Evolutionary conservation across 2,888 invertebrate species (phyloP).

Genomic region (Apodemia hepburni): DNA sequence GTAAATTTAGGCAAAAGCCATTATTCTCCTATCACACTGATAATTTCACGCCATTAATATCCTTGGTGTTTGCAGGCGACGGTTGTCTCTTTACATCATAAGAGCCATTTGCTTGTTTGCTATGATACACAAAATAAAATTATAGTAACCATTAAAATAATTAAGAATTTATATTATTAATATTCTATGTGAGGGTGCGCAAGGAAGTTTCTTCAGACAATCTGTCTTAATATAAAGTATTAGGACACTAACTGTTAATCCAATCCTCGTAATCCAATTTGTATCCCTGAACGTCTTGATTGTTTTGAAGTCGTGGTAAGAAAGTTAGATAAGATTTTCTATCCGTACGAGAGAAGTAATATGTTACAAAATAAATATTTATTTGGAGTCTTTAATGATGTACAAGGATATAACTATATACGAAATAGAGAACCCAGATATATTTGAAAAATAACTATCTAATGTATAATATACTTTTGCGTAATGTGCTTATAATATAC

Average conservation of each 20-base stretch:
- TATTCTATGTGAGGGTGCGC: slow-evolving; percentile 19
- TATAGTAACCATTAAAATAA: neutral
- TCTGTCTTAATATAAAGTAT: slow-evolving; percentile 41
- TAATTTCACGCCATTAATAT: no score
- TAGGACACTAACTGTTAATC: slow-evolving; percentile 39
- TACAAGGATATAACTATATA: no score
- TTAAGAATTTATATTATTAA: slow-evolving; percentile 17
- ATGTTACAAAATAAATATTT: slow-evolving; percentile 26
- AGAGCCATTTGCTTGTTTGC: no score
- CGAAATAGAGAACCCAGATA: no score
- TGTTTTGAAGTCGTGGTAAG: slow-evolving; percentile 61
- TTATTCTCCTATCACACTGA: no score
- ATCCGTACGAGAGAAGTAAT: slow-evolving; percentile 35
- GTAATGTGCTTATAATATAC: no score
- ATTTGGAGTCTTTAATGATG: neutral
- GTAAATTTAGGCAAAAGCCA: no score
- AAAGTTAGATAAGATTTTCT: slow-evolving; percentile 47
- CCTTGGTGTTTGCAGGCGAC: no score
- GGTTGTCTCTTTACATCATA: no score
- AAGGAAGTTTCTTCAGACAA: slow-evolving; percentile 30
- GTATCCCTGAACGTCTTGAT: slow-evolving; percentile 57
- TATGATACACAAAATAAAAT: neutral
- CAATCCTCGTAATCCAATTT: slow-evolving; percentile 49
- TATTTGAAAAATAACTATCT: no score
- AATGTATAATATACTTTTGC: no score